A percentile compares a stretch with the other conserved stretches of the same genome.
Evolutionary conservation across 2,113 vertebrate genomes (phyloP).

Genomic region (Noctilio leporinus): DNA sequence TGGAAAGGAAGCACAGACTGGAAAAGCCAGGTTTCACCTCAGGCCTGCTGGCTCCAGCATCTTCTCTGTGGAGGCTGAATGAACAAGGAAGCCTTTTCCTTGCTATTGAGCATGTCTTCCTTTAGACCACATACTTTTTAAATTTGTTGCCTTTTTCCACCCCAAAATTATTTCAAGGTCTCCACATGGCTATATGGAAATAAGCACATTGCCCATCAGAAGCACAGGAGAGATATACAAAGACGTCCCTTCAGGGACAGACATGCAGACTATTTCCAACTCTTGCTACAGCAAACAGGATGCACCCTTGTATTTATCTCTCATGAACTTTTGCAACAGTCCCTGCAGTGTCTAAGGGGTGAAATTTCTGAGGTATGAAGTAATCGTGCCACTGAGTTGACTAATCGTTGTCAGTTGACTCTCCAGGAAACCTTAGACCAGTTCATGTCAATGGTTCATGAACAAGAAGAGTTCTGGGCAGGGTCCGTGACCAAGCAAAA

Average conservation of each 20-base stretch:
- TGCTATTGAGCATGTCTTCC: not conserved
- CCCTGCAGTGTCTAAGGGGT: not conserved
- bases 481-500: not conserved
- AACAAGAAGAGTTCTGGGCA: not conserved
- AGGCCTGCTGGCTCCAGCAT: not conserved
- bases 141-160: not conserved
- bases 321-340: not conserved
- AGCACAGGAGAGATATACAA: not conserved
- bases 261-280: not conserved
- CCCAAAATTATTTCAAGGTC: not conserved
- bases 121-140: not conserved
- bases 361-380: not conserved
- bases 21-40: not conserved
- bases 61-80: not conserved
- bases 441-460: fast-evolving
- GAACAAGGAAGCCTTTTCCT: not conserved
- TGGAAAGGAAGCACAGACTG: not conserved
- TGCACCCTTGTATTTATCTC: not conserved
- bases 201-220: not conserved
- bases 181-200: not conserved
- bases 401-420: not conserved
- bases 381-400: not conserved
- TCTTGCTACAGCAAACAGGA: not conserved
- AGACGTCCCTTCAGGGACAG: not conserved
- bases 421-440: not conserved